Conservation (phyloP, 2,888 invertebrate species). For the Ennomos fuscantarius region DNA sequence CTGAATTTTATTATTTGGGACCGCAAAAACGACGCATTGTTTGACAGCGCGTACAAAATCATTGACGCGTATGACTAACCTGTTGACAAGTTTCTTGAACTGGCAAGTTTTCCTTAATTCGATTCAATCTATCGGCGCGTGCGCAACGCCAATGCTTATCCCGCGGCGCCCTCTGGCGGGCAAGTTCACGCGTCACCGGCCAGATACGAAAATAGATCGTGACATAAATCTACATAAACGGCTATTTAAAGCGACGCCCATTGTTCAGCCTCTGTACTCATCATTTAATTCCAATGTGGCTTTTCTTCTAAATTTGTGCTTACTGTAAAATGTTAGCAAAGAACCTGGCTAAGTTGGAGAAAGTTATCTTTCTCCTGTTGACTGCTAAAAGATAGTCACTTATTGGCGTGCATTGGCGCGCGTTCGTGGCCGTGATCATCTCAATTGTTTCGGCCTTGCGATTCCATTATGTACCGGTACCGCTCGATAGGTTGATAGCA, state of each 20-base stretch:
- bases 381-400: conserved; percentile 22
- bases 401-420: conserved; percentile 34
- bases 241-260: conserved; percentile 66
- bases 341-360: conserved; percentile 5
- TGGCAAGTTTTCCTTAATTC: conserved; percentile 51
- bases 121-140: conserved; percentile 37
- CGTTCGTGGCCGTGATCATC: conserved; percentile 57
- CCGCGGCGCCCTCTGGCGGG: conserved; percentile 60
- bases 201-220: conserved; percentile 73
- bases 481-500: conserved; percentile 51
- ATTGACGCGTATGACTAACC: conserved; percentile 45
- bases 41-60: conserved; percentile 28
- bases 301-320: background rate
- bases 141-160: conserved; percentile 15
- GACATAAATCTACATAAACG: conserved; percentile 82
- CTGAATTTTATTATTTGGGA: conserved; percentile 22
- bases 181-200: conserved; percentile 70
- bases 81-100: conserved; percentile 44
- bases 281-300: conserved; percentile 2
- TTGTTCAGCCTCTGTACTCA: conserved; percentile 51
- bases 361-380: conserved; percentile 20
- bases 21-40: conserved; percentile 19
- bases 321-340: background rate
- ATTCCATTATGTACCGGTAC: conserved; percentile 60
- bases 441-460: conserved; percentile 77